Evolutionary conservation across 64 coral and sea anemone genomes (phyloP), one percentile per base, ranked within the genome.

Genomic region (Cladopsammia gracilis): DNA sequence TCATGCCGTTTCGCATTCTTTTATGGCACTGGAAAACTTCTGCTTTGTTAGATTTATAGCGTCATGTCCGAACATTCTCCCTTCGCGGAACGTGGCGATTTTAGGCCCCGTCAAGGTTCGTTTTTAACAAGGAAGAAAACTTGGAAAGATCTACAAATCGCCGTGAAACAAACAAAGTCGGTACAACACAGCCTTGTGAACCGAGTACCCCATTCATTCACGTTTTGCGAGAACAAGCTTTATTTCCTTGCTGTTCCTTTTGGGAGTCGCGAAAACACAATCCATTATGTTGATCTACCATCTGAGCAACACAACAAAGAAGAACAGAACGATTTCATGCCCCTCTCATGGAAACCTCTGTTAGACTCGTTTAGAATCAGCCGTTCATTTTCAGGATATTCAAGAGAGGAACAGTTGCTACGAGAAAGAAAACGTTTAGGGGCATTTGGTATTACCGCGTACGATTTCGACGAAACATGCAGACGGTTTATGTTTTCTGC

Each of bases 371-470:
- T 92, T 49, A 90, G 86, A 22, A 90, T 96, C 12, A 93, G 87
- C 4, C 83, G 88, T 82, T 90, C 98, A 0, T 99, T 99, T 94
- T 88, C 91, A 13, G 98, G 98, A 24, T 99, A 94, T 71, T 99
- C 98, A 4, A 93, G 92, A 11, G 98, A 99, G 48, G 98, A 99
- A 51, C 94, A 99, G 62, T 62, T 99, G 42, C 48, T 99, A 3
- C 81, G 98, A 69, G 98, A 99, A 71, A 87, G 98, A 48, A 99
- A 99, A 58, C 89, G 98, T 16, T 61, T 99, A 5, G 98, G 98
- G 2, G 90, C 93, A 58, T 99, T 96, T 96, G 98, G 98, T 6
- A 96, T 99, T 20, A 99, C 98, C 10, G 90, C 98, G 57, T 99
- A 99, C 51, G 98, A 99, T 72, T 99, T 93, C 64, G 86, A 96